Conservation (phyloP, 1,140 invertebrate species). For the Drosophila pruinosa region DNA sequence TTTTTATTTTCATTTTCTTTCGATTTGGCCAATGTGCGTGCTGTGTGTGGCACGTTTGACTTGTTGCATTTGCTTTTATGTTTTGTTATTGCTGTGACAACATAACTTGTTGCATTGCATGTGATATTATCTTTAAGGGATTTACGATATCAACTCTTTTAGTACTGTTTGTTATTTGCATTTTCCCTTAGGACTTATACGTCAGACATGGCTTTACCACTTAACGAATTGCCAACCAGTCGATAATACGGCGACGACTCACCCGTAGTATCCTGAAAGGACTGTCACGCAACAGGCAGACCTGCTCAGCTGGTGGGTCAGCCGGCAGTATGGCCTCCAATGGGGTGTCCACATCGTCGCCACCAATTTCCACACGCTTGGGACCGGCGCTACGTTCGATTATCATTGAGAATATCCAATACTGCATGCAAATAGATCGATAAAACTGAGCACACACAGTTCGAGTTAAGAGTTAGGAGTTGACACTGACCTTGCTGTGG, state of each 20-base stretch:
- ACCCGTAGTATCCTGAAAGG: conserved; percentile 87
- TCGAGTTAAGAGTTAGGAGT: too few relatives aligned
- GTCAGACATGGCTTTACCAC: background rate
- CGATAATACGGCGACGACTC: too few relatives aligned
- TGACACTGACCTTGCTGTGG: conserved; percentile 58
- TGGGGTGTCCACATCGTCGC: conserved; percentile 80
- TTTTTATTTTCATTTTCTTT: conserved; percentile 35
- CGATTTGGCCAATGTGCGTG: conserved; percentile 9
- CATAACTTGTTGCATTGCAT: conserved; percentile 53
- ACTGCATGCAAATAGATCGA: conserved; percentile 29
- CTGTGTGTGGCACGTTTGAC: background rate
- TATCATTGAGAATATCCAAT: conserved; percentile 82
- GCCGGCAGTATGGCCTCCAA: conserved; percentile 83
- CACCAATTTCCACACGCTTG: conserved; percentile 64
- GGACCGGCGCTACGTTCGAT: conserved; percentile 66
- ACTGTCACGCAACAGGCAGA: conserved; percentile 87
- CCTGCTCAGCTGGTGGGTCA: conserved; percentile 62
- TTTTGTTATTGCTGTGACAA: background rate
- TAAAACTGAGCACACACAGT: background rate
- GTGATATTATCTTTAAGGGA: conserved; percentile 5
- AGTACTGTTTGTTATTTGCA: background rate
- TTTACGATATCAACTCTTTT: conserved; percentile 11
- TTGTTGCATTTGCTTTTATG: conserved; percentile 4
- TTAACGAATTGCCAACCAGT: background rate
- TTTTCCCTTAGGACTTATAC: background rate